These are phyloP conservation scores for Ichneumoninae sp. DNA, from an alignment of 2,888 invertebrate species.

Conservation along the genomic window DNA sequence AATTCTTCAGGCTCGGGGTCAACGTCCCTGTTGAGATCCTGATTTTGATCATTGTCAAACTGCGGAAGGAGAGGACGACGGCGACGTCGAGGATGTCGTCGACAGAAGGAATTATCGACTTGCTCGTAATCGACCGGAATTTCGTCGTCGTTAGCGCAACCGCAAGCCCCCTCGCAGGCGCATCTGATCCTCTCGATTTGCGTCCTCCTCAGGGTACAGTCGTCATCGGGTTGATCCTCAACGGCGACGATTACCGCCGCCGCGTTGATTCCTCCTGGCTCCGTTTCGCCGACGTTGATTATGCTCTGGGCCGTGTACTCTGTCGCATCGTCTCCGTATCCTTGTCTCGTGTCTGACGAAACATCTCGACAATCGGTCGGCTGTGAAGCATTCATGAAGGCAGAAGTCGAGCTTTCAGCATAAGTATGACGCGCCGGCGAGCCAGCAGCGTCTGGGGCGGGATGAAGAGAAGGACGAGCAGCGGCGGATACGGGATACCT, in stretches of 20 bases:
- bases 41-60: conserved; percentile 25
- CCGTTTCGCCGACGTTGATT: conserved; percentile 24
- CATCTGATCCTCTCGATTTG: conserved; percentile 59
- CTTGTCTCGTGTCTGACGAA: conserved; percentile 75
- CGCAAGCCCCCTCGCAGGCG: conserved; percentile 80
- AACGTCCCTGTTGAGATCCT: conserved; percentile 6
- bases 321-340: conserved; percentile 69
- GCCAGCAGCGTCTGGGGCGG: conserved; percentile 51
- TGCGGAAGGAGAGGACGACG: conserved; percentile 32
- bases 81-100: conserved; percentile 29
- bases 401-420: conserved; percentile 58
- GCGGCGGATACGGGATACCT: conserved; percentile 32
- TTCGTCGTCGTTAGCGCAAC: conserved; percentile 71
- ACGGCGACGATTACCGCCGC: conserved; percentile 28
- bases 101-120: not conserved
- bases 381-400: conserved; percentile 73
- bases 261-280: conserved; percentile 31
- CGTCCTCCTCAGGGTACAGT: not conserved
- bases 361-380: conserved; percentile 75
- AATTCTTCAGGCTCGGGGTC: conserved; percentile 7
- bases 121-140: conserved; percentile 7
- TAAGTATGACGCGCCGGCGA: conserved; percentile 22
- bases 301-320: conserved; percentile 41
- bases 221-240: conserved; percentile 22
- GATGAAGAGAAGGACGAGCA: conserved; percentile 17